These are phyloP conservation scores for Pegea sp. DNA, from an alignment of 23 tunicate genomes.

Conservation along the genomic window DNA sequence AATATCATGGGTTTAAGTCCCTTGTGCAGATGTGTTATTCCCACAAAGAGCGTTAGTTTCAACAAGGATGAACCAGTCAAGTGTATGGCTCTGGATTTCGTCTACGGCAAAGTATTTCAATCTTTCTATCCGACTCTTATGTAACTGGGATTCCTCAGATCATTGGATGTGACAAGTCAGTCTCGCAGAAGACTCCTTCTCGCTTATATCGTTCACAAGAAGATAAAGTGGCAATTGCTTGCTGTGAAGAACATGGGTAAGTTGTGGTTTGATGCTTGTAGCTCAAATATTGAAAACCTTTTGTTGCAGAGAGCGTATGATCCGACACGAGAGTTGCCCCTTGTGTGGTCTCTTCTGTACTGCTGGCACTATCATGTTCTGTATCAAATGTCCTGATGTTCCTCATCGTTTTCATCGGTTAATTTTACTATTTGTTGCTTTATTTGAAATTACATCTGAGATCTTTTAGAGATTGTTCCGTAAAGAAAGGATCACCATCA, in stretches of 20 bases:
- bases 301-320: conserved; percentile 51
- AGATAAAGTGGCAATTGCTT: too few relatives aligned
- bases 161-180: too few relatives aligned
- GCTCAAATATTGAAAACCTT: too few relatives aligned
- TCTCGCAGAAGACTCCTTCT: too few relatives aligned
- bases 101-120: too few relatives aligned
- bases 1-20: neutral
- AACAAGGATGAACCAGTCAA: neutral
- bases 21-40: neutral
- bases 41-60: neutral
- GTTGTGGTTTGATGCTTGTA: too few relatives aligned
- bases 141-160: too few relatives aligned
- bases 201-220: too few relatives aligned
- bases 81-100: conserved; percentile 1
- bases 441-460: neutral
- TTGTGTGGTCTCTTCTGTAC: conserved; percentile 81
- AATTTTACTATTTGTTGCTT: neutral
- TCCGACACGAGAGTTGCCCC: conserved; percentile 78
- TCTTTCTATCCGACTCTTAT: too few relatives aligned
- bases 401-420: conserved; percentile 83
- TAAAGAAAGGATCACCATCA: conserved; percentile 11
- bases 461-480: conserved; percentile 53
- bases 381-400: conserved; percentile 24
- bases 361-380: conserved; percentile 45
- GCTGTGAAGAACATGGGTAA: too few relatives aligned